Evolutionary conservation across 2,113 vertebrate genomes (phyloP).

Genomic region (Gnathonemus echidnorhynchus): DNA sequence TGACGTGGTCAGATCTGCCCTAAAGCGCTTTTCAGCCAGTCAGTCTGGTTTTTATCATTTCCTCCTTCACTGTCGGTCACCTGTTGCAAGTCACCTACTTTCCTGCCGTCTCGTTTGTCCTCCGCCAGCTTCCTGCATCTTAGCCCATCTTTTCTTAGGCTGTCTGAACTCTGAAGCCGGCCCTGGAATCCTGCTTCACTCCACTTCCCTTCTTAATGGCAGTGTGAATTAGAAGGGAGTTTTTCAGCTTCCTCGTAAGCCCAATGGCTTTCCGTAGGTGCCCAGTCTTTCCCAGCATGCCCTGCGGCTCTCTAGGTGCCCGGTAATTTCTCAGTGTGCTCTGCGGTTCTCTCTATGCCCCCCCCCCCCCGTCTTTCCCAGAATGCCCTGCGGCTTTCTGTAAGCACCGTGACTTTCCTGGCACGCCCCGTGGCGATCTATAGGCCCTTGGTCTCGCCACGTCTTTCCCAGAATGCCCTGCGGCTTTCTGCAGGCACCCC

Average conservation of each 20-base stretch:
- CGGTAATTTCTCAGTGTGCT: background rate
- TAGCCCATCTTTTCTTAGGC: background rate
- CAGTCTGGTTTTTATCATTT: background rate
- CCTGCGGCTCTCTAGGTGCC: background rate
- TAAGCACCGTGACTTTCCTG: background rate
- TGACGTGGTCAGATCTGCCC: background rate
- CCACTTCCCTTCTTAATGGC: background rate
- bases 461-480: background rate
- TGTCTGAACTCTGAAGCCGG: background rate
- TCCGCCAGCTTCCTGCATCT: background rate
- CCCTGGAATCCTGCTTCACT: background rate
- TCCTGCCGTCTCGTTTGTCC: background rate
- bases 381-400: background rate
- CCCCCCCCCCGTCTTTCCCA: background rate
- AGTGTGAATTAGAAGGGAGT: background rate
- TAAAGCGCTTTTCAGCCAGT: background rate
- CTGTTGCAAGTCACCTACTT: conserved; percentile 2
- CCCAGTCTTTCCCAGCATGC: background rate
- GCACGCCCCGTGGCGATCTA: background rate
- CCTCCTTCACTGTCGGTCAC: background rate
- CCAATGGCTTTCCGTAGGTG: background rate
- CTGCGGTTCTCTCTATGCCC: background rate
- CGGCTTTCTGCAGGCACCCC: background rate
- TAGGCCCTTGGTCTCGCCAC: background rate
- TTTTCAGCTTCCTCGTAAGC: background rate